Conservation (phyloP, 1,140 invertebrate genomes). For the Centruroides vittatus region DNA sequence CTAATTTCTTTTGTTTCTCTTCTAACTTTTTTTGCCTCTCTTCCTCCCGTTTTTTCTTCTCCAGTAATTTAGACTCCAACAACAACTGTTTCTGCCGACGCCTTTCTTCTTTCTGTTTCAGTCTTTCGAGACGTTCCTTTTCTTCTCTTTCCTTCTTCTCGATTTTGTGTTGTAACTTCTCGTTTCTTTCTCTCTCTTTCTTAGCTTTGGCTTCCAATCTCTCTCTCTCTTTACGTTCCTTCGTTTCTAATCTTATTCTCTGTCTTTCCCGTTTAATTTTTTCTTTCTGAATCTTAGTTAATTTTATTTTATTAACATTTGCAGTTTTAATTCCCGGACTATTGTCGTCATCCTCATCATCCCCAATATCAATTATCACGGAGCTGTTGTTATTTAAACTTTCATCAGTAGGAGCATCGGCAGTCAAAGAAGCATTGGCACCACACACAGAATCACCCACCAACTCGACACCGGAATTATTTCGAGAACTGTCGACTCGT, state of each 20-base stretch:
- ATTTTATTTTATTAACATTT: too few species aligned
- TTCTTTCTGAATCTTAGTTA: neutral
- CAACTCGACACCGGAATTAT: too few species aligned
- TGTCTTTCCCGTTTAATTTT: constrained; percentile 1
- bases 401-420: too few species aligned
- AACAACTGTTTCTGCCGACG: constrained; percentile 4
- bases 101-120: neutral
- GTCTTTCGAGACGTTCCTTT: neutral
- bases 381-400: too few species aligned
- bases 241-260: constrained; percentile 2
- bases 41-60: constrained; percentile 23
- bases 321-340: too few species aligned
- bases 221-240: constrained; percentile 12
- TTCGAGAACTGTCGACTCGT: too few species aligned
- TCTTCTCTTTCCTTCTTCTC: constrained; percentile 9
- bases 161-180: too few species aligned
- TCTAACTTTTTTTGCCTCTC: constrained; percentile 42
- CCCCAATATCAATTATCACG: too few species aligned
- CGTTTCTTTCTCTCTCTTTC: constrained; percentile 6
- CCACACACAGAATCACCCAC: too few species aligned
- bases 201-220: constrained; percentile 9
- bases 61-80: neutral
- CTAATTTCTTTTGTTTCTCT: constrained; percentile 41
- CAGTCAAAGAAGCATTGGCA: too few species aligned
- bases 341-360: too few species aligned